These are phyloP conservation scores for Limanda limanda DNA, from an alignment of 2,113 vertebrate species.

Conservation along the genomic window DNA sequence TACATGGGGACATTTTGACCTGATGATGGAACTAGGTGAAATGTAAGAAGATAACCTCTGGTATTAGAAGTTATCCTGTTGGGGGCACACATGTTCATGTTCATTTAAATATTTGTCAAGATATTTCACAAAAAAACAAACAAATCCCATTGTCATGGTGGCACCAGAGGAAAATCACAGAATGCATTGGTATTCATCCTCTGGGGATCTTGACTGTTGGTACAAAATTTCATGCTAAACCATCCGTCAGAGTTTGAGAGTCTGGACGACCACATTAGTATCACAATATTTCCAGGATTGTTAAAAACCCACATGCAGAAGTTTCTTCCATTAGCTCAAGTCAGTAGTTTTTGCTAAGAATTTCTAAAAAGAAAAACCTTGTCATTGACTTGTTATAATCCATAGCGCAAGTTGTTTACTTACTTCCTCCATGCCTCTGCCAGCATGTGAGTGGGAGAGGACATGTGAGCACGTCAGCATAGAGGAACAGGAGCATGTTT, in stretches of 20 bases:
- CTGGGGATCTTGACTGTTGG: too few species aligned
- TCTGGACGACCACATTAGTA: background rate
- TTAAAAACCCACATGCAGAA: background rate
- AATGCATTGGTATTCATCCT: too few species aligned
- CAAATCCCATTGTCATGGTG: too few species aligned
- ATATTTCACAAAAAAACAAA: too few species aligned
- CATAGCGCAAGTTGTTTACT: conserved; percentile 13
- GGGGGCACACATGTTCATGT: too few species aligned
- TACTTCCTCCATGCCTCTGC: background rate
- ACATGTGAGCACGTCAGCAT: background rate
- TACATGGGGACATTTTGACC: too few species aligned
- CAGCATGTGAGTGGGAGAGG: background rate
- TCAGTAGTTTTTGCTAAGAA: background rate
- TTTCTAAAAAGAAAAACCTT: background rate
- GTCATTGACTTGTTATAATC: background rate
- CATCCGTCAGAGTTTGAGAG: background rate
- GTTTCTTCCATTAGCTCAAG: background rate
- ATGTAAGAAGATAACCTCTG: too few species aligned
- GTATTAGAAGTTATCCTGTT: too few species aligned
- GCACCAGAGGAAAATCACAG: too few species aligned
- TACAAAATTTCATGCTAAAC: background rate
- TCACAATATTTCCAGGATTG: background rate
- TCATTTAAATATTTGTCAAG: too few species aligned
- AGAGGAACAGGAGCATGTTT: background rate
- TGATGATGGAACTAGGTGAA: too few species aligned